These are phyloP conservation scores for Gymnorhina tibicen DNA, from an alignment of 2,113 vertebrate species.

Conservation along the genomic window DNA sequence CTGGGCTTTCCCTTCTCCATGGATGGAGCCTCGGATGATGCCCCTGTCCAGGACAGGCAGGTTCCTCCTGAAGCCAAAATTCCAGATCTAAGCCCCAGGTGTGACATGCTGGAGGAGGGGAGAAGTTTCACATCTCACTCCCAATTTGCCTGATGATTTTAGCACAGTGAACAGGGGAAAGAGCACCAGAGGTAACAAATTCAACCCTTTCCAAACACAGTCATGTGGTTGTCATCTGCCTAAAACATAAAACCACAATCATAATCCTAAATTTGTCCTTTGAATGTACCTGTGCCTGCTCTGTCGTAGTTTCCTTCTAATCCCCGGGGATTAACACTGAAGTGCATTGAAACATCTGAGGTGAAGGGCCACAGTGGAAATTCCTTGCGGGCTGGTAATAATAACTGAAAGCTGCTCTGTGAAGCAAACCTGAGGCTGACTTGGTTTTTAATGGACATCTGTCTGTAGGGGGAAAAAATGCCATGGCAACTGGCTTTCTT, in stretches of 20 bases:
- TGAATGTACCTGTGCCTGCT: not conserved
- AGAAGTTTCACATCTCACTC: not conserved
- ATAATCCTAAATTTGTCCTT: not conserved
- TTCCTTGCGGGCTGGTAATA: conserved; percentile 25
- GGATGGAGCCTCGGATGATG: not conserved
- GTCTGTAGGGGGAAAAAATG: conserved; percentile 62
- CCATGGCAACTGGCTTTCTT: conserved; percentile 61
- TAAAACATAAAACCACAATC: not conserved
- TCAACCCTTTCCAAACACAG: not conserved
- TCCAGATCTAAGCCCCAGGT: not conserved
- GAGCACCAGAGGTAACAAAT: not conserved
- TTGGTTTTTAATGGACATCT: conserved; percentile 66
- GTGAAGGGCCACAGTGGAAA: conserved; percentile 30
- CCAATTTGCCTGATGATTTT: not conserved
- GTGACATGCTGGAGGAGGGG: not conserved
- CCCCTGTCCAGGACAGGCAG: not conserved
- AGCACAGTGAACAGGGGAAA: not conserved
- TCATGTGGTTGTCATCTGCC: not conserved
- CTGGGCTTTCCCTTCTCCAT: not conserved
- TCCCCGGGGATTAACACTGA: conserved; percentile 15
- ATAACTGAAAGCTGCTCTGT: conserved; percentile 33
- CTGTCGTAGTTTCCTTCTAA: not conserved
- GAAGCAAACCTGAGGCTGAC: conserved; percentile 65
- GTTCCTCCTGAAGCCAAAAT: not conserved
- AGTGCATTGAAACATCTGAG: conserved; percentile 17